Evolutionary conservation across 2,797 vertebrate genomes (phyloP).

Genomic region (Tamandua tetradactyla): DNA sequence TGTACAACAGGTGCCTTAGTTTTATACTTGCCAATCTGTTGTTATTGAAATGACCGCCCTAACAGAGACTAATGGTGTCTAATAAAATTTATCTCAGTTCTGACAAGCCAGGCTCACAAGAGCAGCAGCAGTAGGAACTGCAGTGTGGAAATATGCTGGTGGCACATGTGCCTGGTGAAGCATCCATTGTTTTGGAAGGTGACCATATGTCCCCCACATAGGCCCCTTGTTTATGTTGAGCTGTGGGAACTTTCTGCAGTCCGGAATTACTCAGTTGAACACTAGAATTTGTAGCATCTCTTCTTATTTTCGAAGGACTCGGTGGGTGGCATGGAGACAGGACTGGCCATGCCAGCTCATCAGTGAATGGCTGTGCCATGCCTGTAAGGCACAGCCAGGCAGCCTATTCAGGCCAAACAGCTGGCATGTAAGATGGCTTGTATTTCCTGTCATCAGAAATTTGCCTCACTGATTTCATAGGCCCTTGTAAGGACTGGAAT

Average conservation of each 20-base stretch:
- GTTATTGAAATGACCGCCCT: slow-evolving; percentile 77
- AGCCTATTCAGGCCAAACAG: slow-evolving; percentile 57
- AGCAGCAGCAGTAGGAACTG: background rate
- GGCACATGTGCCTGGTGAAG: background rate
- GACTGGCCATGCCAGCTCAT: slow-evolving; percentile 51
- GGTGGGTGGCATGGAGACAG: slow-evolving; percentile 35
- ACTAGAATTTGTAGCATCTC: slow-evolving; percentile 27
- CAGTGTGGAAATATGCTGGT: background rate
- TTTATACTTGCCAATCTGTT: slow-evolving; percentile 77
- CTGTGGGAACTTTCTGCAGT: background rate
- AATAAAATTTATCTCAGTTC: slow-evolving; percentile 75
- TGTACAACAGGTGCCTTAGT: slow-evolving; percentile 77
- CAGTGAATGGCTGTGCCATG: slow-evolving; percentile 23
- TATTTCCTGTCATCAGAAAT: slow-evolving; percentile 55
- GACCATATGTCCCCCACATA: slow-evolving; percentile 41
- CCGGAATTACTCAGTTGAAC: background rate
- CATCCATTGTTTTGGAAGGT: background rate
- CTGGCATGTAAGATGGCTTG: slow-evolving; percentile 25
- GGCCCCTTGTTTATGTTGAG: slow-evolving; percentile 29
- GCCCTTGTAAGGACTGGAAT: background rate
- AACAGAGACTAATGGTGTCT: slow-evolving; percentile 76
- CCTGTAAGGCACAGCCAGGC: slow-evolving; percentile 40
- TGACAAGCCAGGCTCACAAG: slow-evolving; percentile 58
- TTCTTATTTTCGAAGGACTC: slow-evolving; percentile 53
- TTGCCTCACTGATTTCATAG: slow-evolving; percentile 2